Evolutionary conservation across 1,140 invertebrate species (phyloP), one percentile per base, ranked within the genome.

Genomic region (Archivesica marissinica): DNA sequence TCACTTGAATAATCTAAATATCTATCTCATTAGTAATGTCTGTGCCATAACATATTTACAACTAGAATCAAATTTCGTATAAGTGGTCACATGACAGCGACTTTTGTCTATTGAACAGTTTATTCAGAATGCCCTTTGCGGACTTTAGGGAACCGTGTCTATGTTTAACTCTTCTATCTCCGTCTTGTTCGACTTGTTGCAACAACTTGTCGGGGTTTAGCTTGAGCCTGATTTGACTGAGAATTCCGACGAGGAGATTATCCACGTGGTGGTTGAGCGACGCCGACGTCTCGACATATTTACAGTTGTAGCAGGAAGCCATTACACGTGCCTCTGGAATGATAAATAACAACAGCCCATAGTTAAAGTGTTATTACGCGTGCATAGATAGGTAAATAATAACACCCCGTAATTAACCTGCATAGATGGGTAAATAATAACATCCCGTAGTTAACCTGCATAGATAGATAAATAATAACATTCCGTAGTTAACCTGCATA

Each of bases 271-370:
- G 97, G 86, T 97, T 96, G 47, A 97, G 94, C 0, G 96, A 96
- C 2, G 96, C 96, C 0, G 97, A 97, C 0, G 96, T 97, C 91
- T 97, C 97, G 88, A 97, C 97, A 90, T 97, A 97, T 89, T 97
- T 97, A 91, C 96, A 96, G 39, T 95, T 95, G 87, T 96, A 96
- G 35, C 95, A 95, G 83, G 95, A 96, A 25, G 96, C 96, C 56
- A 97, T 89, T 9, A 78, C 17, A 17, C 89, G 86, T 13, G 90
- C 93, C 61, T 93, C 93, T 93, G 89, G 30, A 90, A 91, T 25
- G 75, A n/a, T n/a, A n/a, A n/a, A n/a, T n/a, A n/a, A n/a, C n/a
- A n/a, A n/a, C n/a, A n/a, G n/a, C n/a, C n/a, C n/a, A n/a, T n/a
- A n/a, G n/a, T n/a, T n/a, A n/a, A n/a, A n/a, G n/a, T n/a, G n/a